Evolutionary conservation across 2,113 vertebrate species (phyloP).

Genomic region (Egretta garzetta): DNA sequence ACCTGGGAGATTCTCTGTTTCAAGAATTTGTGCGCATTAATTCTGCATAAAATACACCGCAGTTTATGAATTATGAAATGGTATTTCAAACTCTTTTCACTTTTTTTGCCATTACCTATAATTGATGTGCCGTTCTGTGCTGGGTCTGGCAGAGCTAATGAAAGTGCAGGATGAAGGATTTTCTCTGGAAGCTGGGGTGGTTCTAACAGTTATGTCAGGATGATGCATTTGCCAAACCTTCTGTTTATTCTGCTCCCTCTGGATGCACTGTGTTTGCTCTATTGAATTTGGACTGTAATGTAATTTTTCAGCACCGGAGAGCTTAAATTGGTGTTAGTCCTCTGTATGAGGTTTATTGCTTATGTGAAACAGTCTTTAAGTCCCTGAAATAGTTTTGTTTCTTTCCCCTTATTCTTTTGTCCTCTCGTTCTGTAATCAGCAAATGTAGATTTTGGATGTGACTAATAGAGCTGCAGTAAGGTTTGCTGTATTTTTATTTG

Average conservation of each 20-base stretch:
- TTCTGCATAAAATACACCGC: neutral
- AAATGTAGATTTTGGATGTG: neutral
- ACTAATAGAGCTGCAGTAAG: neutral
- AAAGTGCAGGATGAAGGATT: neutral
- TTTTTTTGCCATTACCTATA: neutral
- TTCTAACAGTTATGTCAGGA: neutral
- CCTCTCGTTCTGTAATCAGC: neutral
- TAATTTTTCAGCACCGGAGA: neutral
- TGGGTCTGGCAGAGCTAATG: neutral
- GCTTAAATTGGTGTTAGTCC: neutral
- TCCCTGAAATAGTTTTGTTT: neutral
- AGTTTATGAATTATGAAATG: neutral
- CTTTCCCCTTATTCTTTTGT: neutral
- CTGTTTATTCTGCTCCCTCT: constrained; percentile 20
- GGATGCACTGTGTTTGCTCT: neutral
- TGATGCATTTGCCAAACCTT: constrained; percentile 3
- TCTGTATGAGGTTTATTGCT: neutral
- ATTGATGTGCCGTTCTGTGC: neutral
- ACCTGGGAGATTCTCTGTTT: neutral
- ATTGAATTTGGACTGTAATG: neutral
- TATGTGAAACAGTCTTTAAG: neutral
- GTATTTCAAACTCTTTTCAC: neutral
- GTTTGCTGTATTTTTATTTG: neutral
- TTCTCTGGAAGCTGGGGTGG: neutral
- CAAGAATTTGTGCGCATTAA: neutral